Conservation (phyloP, 2,888 invertebrate genomes). For the Diachrysia chrysitis region DNA sequence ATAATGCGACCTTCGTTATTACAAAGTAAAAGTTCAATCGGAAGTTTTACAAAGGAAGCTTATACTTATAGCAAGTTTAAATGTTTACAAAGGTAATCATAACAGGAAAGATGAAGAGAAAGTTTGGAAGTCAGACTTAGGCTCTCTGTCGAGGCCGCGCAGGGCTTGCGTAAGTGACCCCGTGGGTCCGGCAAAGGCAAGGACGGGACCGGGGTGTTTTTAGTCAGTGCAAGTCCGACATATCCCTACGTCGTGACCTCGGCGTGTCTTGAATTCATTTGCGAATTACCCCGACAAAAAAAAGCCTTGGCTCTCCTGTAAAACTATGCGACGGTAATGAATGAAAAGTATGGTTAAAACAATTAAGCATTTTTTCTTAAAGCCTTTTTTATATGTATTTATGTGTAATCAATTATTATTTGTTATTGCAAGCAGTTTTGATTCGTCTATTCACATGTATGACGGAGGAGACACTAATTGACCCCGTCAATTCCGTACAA, state of each 20-base stretch:
- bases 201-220: too few species aligned
- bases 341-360: not conserved
- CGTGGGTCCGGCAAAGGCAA: too few species aligned
- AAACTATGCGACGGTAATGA: not conserved
- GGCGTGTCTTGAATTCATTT: too few species aligned
- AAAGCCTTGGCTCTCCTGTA: not conserved
- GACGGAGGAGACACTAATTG: slow-evolving; percentile 17
- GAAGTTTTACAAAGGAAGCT: not conserved
- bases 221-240: too few species aligned
- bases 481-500: slow-evolving; percentile 7
- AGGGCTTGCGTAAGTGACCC: too few species aligned
- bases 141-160: too few species aligned
- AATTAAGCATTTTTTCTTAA: too few species aligned
- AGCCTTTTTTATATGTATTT: too few species aligned
- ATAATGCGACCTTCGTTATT: not conserved
- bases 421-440: slow-evolving; percentile 5
- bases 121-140: not conserved
- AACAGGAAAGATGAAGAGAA: not conserved
- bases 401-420: too few species aligned
- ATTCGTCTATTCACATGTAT: not conserved
- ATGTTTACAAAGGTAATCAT: not conserved
- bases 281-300: too few species aligned
- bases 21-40: not conserved
- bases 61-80: not conserved
- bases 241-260: too few species aligned